Evolutionary conservation across 2,888 invertebrate genomes (phyloP).

Genomic region (Branchellion lobata): DNA sequence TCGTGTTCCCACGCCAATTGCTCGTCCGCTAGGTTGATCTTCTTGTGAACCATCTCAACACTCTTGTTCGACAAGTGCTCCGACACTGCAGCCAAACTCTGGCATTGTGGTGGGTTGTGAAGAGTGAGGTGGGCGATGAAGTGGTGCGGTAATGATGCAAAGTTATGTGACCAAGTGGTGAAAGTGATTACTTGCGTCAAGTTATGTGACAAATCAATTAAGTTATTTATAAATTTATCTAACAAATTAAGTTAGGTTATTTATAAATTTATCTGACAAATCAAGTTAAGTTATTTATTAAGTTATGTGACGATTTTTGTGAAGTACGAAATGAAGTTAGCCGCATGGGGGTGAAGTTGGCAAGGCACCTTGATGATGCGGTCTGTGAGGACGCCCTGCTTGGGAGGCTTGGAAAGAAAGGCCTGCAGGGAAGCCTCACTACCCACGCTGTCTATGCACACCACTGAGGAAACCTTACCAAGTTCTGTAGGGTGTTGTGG

Average conservation of each 20-base stretch:
- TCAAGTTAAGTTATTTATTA: not conserved
- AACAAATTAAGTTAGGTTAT: no score
- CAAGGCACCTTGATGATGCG: slow-evolving; percentile 64
- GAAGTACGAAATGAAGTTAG: no score
- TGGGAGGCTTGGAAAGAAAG: slow-evolving; percentile 94
- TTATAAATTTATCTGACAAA: not conserved
- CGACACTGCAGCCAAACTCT: no score
- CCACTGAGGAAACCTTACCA: slow-evolving; percentile 82
- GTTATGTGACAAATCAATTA: no score
- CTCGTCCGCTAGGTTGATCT: slow-evolving; percentile 91
- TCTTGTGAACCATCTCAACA: slow-evolving; percentile 73
- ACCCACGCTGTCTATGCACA: slow-evolving; percentile 80
- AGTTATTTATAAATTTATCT: no score
- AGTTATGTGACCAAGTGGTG: not conserved
- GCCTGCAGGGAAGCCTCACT: slow-evolving; percentile 72
- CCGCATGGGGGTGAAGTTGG: no score
- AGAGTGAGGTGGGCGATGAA: no score
- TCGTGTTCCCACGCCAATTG: slow-evolving; percentile 95
- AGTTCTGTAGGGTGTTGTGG: slow-evolving; percentile 57
- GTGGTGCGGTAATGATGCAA: not conserved
- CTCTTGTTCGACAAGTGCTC: slow-evolving; percentile 54
- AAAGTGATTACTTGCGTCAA: no score
- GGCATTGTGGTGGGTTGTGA: no score
- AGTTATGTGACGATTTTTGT: not conserved
- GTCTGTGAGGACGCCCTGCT: slow-evolving; percentile 75